Base-by-base conservation (phyloP, 2,797 vertebrate species). In the Oreochromis grahami region DNA sequence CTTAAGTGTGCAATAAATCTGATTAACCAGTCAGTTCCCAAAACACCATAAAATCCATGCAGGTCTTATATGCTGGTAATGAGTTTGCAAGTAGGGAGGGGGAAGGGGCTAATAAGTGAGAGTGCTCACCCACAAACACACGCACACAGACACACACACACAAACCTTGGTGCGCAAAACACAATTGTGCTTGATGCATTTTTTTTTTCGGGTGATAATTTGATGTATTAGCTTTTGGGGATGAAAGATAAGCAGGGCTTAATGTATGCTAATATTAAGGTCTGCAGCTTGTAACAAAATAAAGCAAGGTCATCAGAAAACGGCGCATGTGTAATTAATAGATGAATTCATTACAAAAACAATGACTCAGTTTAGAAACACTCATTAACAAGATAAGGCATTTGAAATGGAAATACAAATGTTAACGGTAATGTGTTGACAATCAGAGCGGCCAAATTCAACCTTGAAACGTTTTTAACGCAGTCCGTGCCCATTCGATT, bases 1-100 rank as follows among this genome's bases (percentile, higher is more conserved):
- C 92, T 94, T 96, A 96, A 96, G 95, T 96, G 93, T 94, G 94
- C 93, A 94, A 95, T 96, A 96, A 96, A 96, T 96, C 95, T 95
- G 94, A 96, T 96, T 96, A 96, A 95, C 93, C 93, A 94, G 94
- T 96, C 94, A 91, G 93, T 95, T 96, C 93, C 94, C 93, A 96
- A 95, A 96, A 96, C 95, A 94, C 93, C 91, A 95, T 96, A 95
- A 95, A 96, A 96, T 93, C 92, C 90, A 95, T 83, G 83, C 94
- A 93, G 93, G 94, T 93, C 92, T 95, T 94, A 94, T 94, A 93
- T 89, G 86, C 92, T 89, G 83, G 86, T 95, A 95, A 95, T 95
- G 94, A 94, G 93, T 95, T 94, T 93, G 91, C 88, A 91, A 93
- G 85, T 65, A 86, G 84, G 85, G 86, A 88, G 91, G 88, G 93